Conservation (phyloP, 2,113 vertebrate genomes). For the Oceanites oceanicus region DNA sequence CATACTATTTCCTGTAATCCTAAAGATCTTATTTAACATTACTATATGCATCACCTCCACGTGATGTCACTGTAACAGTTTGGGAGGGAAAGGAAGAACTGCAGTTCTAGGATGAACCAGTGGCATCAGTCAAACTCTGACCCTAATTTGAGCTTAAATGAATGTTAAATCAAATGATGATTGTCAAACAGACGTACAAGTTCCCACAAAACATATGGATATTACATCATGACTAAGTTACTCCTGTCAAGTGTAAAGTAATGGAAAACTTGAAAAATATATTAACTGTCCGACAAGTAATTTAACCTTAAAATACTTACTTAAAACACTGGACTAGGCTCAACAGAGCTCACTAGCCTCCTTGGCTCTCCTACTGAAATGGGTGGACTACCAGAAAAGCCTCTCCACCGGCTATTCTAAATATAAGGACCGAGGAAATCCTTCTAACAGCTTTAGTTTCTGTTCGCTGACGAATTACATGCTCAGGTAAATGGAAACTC, state of each 20-base stretch:
- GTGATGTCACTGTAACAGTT: neutral
- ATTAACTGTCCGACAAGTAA: neutral
- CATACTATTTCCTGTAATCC: neutral
- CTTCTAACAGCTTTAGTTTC: neutral
- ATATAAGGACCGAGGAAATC: neutral
- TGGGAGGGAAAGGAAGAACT: neutral
- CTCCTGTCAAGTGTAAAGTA: neutral
- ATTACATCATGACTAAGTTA: neutral
- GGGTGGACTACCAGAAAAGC: neutral
- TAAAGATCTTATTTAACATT: neutral
- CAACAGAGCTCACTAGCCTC: neutral
- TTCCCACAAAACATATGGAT: neutral
- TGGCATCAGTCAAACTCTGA: neutral
- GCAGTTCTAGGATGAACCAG: neutral
- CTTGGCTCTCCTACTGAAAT: neutral
- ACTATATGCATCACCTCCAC: neutral
- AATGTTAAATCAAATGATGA: neutral
- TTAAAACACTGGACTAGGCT: neutral
- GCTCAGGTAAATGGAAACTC: neutral
- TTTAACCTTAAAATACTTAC: neutral
- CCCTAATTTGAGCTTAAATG: neutral
- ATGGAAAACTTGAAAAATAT: neutral
- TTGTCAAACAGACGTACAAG: neutral
- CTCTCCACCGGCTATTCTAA: neutral
- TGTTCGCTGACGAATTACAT: neutral